Base-by-base conservation (phyloP, 2,888 invertebrate genomes). In the Drosophila ustulata region DNA sequence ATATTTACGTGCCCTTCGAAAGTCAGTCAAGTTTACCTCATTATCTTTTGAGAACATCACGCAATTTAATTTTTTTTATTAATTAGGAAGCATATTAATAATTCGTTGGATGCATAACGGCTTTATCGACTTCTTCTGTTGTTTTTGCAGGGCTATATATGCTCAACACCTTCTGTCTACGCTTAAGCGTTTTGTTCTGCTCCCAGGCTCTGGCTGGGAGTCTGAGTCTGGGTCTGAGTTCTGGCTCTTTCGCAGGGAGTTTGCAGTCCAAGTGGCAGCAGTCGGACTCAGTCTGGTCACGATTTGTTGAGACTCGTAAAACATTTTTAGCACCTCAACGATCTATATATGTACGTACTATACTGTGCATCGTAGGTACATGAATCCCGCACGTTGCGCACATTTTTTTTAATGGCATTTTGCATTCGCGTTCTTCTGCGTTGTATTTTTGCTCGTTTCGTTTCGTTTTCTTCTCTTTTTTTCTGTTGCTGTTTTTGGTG, bases 261-360 rank as follows among this genome's bases (percentile, higher is more conserved):
- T 28, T 3, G 28, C 28, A 28, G 25, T 37, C 9, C 43, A 23
- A 39, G 32, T 62, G 34, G 55, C 6, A 57, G 39, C 23, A 62
- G 71, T 37, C 59, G 56, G 70, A 66, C 66, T 66, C 71, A 78
- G 86, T 80, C 83, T 84, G 83, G 89, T 89, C 89, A 89, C 89
- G 89, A 90, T 88, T 89, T 88, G 87, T 85, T 85, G 88, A 75
- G 82, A 89, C 82, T 90, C 88, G 90, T 90, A 89, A 89, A 89
- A 90, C 88, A 89, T 89, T 88, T 89, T 89, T 89, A 89, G 89
- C 89, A 89, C 89, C 90, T 89, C 87, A 65, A 76, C 88, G 76
- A 68, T 58, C 63, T 66, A 61, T 66, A 66, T 66, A 61, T 43
- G 7, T n/a, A 61, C 49, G 7, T n/a, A 46, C 32, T n/a, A 34